Percentiles rank a stretch among this genome's conserved stretches.
These are phyloP conservation scores for Ectropis grisescens DNA, from an alignment of 1,140 invertebrate species.

Conservation along the genomic window DNA sequence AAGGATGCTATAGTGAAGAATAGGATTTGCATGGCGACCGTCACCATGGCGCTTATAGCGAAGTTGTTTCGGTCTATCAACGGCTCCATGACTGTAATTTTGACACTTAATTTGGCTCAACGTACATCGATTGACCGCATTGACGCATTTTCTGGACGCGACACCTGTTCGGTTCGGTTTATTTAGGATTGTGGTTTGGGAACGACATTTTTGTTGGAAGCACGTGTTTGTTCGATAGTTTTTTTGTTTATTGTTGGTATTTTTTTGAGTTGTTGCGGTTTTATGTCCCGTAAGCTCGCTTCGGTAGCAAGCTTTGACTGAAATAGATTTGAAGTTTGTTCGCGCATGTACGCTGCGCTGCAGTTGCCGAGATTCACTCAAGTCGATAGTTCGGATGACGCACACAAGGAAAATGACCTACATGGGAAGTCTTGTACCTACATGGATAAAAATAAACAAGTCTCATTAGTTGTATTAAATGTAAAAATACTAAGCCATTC, in stretches of 20 bases:
- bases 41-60: constrained; percentile 89
- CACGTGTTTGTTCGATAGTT: not conserved
- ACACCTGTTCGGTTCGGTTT: not conserved
- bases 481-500: no score
- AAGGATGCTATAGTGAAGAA: constrained; percentile 89
- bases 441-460: no score
- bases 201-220: no score
- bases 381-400: no score
- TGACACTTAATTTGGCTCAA: constrained; percentile 38
- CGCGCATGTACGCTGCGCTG: constrained; percentile 32
- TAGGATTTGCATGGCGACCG: constrained; percentile 87
- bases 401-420: no score
- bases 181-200: no score
- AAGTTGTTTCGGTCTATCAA: constrained; percentile 90
- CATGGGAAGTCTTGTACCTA: no score
- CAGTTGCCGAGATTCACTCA: no score
- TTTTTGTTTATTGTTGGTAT: no score
- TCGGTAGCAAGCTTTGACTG: constrained; percentile 36
- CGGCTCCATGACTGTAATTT: constrained; percentile 70
- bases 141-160: constrained; percentile 56
- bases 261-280: constrained; percentile 16
- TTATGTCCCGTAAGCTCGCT: constrained; percentile 17
- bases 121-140: constrained; percentile 44
- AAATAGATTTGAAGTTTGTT: constrained; percentile 60
- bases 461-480: no score